Percentiles rank a stretch among this genome's conserved stretches.
phyloP scores from a whole-genome alignment of 1,140 invertebrate species.

The Amyelois transitella region DNA sequence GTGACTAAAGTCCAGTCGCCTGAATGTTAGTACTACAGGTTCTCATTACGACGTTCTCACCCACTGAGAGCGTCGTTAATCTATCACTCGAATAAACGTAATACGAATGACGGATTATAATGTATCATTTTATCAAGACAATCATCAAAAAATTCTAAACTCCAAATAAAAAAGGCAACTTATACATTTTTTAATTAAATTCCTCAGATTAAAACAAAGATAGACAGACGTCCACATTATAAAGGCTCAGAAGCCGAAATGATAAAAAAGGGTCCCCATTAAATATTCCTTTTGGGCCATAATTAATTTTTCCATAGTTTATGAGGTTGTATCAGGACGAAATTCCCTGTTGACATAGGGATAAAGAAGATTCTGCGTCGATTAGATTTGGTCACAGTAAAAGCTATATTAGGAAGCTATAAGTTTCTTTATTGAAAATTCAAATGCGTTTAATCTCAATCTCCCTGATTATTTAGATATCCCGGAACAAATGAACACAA shows the following conservation, averaged over 20 bases:
- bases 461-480: too few species aligned
- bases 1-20: too few species aligned
- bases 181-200: background rate
- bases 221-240: background rate
- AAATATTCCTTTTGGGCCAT: conserved; percentile 1
- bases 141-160: too few species aligned
- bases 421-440: too few species aligned
- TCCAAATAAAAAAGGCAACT: background rate
- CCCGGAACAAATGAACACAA: too few species aligned
- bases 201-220: background rate
- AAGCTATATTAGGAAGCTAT: conserved; percentile 16
- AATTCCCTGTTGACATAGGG: conserved; percentile 12
- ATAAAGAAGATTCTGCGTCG: background rate
- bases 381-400: background rate
- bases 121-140: too few species aligned
- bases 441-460: too few species aligned
- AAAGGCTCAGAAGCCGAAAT: background rate
- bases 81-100: too few species aligned
- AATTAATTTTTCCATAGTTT: conserved; percentile 26
- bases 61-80: too few species aligned
- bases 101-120: too few species aligned
- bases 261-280: background rate
- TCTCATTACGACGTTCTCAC: too few species aligned
- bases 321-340: conserved; percentile 16
- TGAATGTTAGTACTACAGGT: too few species aligned